Base-by-base conservation (phyloP, 1,140 invertebrate species). In the Panulirus ornatus region DNA sequence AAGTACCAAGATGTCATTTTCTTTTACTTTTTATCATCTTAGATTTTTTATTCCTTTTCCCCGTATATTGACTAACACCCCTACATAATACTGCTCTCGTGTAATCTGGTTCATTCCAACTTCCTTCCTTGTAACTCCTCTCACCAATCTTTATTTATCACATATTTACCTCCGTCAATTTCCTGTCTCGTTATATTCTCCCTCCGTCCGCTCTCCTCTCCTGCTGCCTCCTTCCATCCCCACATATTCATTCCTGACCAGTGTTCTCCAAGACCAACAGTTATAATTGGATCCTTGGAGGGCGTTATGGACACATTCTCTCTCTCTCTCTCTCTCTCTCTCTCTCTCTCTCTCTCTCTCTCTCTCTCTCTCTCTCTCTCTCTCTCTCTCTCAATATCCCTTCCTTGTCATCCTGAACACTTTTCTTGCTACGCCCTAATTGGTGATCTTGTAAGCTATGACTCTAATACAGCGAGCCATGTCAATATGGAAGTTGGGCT, bases 401-500 rank as follows among this genome's bases (percentile, higher is more conserved):
- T 6, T 75, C 71, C 36, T 38, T 40, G 40, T 75, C 71, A 44
- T 44, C 71, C 22, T 14, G 22, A 40, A 30, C 71, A n/a, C n/a
- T 40, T 75, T 75, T 75, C 6, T 75, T 19, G 36, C 11, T 27
- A 2, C 30, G 1, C 16, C 16, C 22, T 75, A 66, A 66, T 75
- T 75, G 71, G 71, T 38, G 36, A n/a, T 75, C 36, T 2, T 44
- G 71, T 75, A 40, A 75, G 36, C 1, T 16, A 40, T 66, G 58
- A 66, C n/a, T 66, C 30, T 66, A 66, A 66, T 66, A 30, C 58
- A 66, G n/a, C 8, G 58, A 6, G 22, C 22, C 58, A 30, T 66
- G 58, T 66, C 58, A 30, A 66, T 66, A 66, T 66, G 58, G 16
- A 66, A 66, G 58, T 66, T 66, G n/a, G 58, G 58, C 58, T 58